Percentiles rank a stretch among this genome's conserved stretches.
phyloP scores from a whole-genome alignment of 2,797 vertebrate species.

The Enteromius fasciolatus region DNA sequence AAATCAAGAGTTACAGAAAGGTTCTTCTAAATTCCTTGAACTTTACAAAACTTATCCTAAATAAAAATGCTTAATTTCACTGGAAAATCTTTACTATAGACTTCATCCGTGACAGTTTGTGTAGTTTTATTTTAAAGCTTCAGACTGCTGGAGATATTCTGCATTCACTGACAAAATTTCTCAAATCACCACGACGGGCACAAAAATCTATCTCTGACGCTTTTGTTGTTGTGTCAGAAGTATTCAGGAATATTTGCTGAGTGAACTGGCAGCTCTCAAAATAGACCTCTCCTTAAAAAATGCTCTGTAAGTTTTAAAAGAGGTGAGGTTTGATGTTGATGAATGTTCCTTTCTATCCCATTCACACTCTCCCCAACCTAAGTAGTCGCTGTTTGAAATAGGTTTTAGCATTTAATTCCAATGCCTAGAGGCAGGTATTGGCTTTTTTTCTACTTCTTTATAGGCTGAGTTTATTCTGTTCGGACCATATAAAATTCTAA shows the following conservation, averaged over 20 bases:
- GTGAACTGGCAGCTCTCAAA: slow-evolving; percentile 19
- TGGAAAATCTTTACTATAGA: background rate
- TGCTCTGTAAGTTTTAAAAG: slow-evolving; percentile 15
- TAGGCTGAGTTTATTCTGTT: background rate
- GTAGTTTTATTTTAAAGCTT: slow-evolving; percentile 57
- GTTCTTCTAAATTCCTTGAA: background rate
- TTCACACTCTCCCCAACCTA: background rate
- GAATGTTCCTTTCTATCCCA: background rate
- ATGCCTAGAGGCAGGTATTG: background rate
- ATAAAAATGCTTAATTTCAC: background rate
- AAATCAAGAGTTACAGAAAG: background rate
- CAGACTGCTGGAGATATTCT: slow-evolving; percentile 40
- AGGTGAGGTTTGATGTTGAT: background rate
- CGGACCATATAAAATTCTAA: no score
- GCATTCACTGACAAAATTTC: slow-evolving; percentile 51
- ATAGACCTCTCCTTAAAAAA: slow-evolving; percentile 1
- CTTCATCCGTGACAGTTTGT: slow-evolving; percentile 38
- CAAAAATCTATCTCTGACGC: slow-evolving; percentile 52
- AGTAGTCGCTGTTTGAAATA: background rate
- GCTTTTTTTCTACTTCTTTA: background rate
- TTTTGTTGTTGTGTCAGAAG: slow-evolving; percentile 54
- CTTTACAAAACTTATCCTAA: background rate
- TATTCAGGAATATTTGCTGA: slow-evolving; percentile 44
- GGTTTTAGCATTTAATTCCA: background rate
- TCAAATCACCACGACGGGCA: slow-evolving; percentile 67